Percentiles rank a stretch among this genome's conserved stretches.
Evolutionary conservation across 2,797 vertebrate species (phyloP).

Genomic region (Rhabdomys pumilio): DNA sequence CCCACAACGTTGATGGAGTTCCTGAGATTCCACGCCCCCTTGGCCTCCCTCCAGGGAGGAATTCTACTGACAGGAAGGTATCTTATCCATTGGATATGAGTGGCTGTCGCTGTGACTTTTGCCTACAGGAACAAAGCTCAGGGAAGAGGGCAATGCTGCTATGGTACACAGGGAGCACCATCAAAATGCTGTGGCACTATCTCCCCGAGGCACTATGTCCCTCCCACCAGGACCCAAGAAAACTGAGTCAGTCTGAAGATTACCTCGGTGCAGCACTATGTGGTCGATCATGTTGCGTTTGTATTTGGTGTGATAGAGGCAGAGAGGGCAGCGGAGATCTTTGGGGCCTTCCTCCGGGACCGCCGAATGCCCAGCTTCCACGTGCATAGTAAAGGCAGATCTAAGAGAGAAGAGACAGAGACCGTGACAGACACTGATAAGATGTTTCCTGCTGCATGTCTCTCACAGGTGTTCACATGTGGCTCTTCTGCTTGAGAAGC

Average conservation of each 20-base stretch:
- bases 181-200: rapidly evolving
- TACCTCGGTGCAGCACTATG: constrained; percentile 98
- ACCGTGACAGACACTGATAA: rapidly evolving
- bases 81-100: neutral
- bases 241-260: neutral
- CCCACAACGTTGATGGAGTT: neutral
- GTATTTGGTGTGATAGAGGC: constrained; percentile 99
- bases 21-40: neutral
- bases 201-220: neutral
- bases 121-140: neutral
- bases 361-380: constrained; percentile 96
- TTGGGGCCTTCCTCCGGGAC: constrained; percentile 94
- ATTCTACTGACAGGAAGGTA: neutral
- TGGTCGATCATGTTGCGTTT: constrained; percentile 99
- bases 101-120: neutral
- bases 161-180: neutral
- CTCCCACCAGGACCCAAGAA: neutral
- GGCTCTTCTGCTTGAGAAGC: neutral
- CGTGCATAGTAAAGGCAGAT: constrained; percentile 97
- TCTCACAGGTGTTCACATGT: rapidly evolving
- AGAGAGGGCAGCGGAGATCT: constrained; percentile 98
- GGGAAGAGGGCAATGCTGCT: neutral
- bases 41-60: neutral
- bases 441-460: neutral
- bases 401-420: constrained; percentile 87